phyloP scores from a whole-genome alignment of 2,797 vertebrate species.

The Notamacropus eugenii region DNA sequence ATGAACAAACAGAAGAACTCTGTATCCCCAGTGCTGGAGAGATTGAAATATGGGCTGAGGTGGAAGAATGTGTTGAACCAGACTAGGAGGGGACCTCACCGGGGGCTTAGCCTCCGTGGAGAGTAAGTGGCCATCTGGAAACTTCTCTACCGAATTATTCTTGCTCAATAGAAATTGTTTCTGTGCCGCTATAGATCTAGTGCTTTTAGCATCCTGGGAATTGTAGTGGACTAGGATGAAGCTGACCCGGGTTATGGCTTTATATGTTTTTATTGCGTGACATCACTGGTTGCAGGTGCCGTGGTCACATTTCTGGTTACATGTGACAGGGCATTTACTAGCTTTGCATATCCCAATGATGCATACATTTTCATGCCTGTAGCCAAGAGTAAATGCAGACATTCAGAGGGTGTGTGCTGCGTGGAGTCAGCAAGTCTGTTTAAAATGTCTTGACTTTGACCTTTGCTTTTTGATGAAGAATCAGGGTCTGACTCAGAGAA shows the following conservation, averaged over 20 bases:
- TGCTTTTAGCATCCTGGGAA: background rate
- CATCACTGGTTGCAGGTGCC: background rate
- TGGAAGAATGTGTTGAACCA: background rate
- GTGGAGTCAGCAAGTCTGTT: constrained; percentile 18
- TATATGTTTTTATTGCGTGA: background rate
- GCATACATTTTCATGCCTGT: background rate
- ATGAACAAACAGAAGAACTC: background rate
- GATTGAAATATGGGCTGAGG: background rate
- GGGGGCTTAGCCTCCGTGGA: background rate
- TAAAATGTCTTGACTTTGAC: constrained; percentile 54
- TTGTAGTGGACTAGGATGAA: background rate
- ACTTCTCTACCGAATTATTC: background rate
- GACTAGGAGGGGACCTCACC: background rate
- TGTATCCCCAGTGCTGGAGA: background rate
- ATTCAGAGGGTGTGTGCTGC: constrained; percentile 15
- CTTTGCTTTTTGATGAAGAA: constrained; percentile 55
- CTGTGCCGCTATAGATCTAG: background rate
- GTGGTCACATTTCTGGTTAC: background rate
- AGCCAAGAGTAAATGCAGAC: background rate
- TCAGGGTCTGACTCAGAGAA: background rate
- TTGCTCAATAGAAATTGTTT: background rate
- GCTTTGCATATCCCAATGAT: background rate
- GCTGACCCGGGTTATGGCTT: background rate
- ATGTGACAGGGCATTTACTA: background rate
- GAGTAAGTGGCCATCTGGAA: background rate